phyloP scores from a whole-genome alignment of 2,888 invertebrate genomes.

The Byasa hedistus region DNA sequence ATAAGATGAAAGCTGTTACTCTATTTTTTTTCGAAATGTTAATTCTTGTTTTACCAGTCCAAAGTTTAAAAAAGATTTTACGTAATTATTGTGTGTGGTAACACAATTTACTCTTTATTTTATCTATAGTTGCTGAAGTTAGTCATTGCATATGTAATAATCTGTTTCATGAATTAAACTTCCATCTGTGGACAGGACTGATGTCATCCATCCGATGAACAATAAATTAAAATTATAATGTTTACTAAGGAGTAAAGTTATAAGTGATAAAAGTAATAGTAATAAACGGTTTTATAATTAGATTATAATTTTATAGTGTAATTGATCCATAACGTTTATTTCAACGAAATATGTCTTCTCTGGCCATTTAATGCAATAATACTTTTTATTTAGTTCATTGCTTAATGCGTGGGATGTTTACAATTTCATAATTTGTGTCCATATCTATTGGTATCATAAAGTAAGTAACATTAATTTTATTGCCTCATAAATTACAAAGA shows the following conservation, averaged over 20 bases:
- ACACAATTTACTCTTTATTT: background rate
- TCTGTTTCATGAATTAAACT: slow-evolving; percentile 21
- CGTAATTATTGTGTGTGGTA: background rate
- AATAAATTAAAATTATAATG: slow-evolving; percentile 35
- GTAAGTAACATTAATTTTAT: slow-evolving; percentile 25
- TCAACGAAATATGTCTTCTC: slow-evolving; percentile 9
- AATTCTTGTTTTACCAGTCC: too few relatives aligned
- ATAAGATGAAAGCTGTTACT: too few relatives aligned
- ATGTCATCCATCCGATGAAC: slow-evolving; percentile 42
- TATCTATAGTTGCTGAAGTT: slow-evolving; percentile 15
- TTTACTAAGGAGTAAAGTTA: slow-evolving; percentile 32
- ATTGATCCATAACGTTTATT: background rate
- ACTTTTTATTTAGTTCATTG: slow-evolving; percentile 40
- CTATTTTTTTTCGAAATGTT: too few relatives aligned
- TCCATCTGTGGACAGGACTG: slow-evolving; percentile 32
- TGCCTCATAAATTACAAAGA: slow-evolving; percentile 27
- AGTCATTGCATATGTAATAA: background rate
- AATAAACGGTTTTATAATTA: slow-evolving; percentile 2
- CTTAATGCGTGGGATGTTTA: slow-evolving; percentile 71
- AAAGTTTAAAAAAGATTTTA: too few relatives aligned
- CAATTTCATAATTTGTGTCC: slow-evolving; percentile 40
- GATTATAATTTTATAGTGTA: background rate
- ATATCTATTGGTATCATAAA: slow-evolving; percentile 21
- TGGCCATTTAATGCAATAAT: slow-evolving; percentile 25
- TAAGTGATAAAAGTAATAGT: slow-evolving; percentile 26